Evolutionary conservation across 2,888 invertebrate species (phyloP), one percentile per base, ranked within the genome.

Genomic region (Mellilla xanthometata): DNA sequence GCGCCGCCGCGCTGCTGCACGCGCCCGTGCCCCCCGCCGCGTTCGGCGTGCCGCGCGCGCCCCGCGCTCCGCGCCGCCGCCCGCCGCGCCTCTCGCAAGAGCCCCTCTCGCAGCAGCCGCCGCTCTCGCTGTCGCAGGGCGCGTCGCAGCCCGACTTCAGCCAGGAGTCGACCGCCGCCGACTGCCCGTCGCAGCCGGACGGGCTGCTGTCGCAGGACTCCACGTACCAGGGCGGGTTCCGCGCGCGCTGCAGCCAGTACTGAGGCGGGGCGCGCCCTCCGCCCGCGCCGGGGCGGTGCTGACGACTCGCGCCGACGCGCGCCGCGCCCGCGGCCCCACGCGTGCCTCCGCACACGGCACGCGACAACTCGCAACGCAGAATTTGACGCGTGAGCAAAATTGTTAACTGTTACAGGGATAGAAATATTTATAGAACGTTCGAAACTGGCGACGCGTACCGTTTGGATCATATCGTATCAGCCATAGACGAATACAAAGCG

Each of bases 141-240:
- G 91, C 93, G 74, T 93, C 93, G 36, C 94, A 94, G 72, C 93
- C 93, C 1, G 95, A 95, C 79, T 87, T 93, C 60, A 93, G 93
- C 60, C 94, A 96, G 90, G 96, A 97, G 82, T 95, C 95, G 48
- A 93, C 94, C 75, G 93, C 95, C 80, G 93, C 94, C 39, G 96
- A 96, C 80, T 95, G 95, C 81, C 95, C 95, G 72, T 97, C 97
- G 38, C 98, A 98, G 90, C 96, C 97, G 91, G 98, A 98, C 80
- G 97, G 96, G 42, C 92, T 98, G 68, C 91, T 98, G 67, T 98
- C 98, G 35, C 98, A 98, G 90, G 98, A 97, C 83, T 95, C 95
- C 31, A 94, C 94, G 58, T 96, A 95, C 87, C 95, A 95, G 84
- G 95, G 94, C 69, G 92, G 82, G 84, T 93, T 88, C 92, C 92